Base-by-base conservation (phyloP, 2,888 invertebrate species). In the Noctua janthe region DNA sequence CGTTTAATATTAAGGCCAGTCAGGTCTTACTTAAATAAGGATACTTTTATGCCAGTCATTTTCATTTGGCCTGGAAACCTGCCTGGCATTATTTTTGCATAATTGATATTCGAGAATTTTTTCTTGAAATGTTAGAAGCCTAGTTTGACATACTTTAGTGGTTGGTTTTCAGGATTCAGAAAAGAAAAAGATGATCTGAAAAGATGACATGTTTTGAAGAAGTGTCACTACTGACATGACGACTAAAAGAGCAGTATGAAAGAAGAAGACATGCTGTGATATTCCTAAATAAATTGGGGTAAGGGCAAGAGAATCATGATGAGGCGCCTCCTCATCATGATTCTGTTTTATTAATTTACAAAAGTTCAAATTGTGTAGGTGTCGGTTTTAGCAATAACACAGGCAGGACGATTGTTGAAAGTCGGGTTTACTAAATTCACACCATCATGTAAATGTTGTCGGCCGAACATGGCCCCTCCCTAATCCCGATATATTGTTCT, bases 1-100 rank as follows among this genome's bases (percentile, higher is more conserved):
- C 11, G n/a, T n/a, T 77, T 62, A 23, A 23, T 76, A 79, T 75
- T 80, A 59, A 67, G 23, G 62, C 15, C 35, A 49, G 51, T n/a
- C n/a, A 15, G 47, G 47, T 17, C 20, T 51, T 47, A 13, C 17
- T 70, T 54, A 66, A 1, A 59, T 78, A 62, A 17, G 35, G 64
- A 43, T 43, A 8, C 62, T 49, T 74, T 84, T 49, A n/a, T 76
- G 76, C 20, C 64, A 66, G 70, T 66, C 69, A 73, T 49, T 81
- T 56, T 35, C 59, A 74, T 71, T 29, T 17, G 3, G 51, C 23
- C 35, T 47, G 15, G 13, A 0, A 49, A 23, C 35, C 8, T 59
- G 8, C 7, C 39, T 47, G 29, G 43, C 2, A 11, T 0, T 54
- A 15, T 29, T 80, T 2, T n/a, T 69, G 20, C 17, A 54, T 66